Evolutionary conservation across 2,113 vertebrate species (phyloP), one percentile per base, ranked within the genome.

Genomic region (Eleginops maclovinus): DNA sequence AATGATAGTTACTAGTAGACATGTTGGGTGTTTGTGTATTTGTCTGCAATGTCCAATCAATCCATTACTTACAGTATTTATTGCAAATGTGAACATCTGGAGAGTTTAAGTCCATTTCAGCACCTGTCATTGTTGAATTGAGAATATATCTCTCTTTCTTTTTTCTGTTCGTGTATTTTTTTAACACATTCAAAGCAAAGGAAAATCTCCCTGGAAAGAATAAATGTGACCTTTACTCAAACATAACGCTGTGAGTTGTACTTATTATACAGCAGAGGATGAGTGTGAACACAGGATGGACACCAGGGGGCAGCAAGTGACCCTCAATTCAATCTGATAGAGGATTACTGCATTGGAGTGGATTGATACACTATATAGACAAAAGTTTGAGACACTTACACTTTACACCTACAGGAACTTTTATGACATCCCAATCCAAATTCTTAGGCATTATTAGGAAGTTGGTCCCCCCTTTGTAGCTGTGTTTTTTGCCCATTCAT

Each of bases 151-250:
- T 85, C 12, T 59, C 17, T 17, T 67, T 67, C 59, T 74, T 79
- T 31, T 55, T 59, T 81, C 68, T 81, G 81, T 79, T 63, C 28
- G 17, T 90, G 81, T 46, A 70, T 94, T 93, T 93, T n/a, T 93
- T 72, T 85, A 90, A 89, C 84, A 84, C 61, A 62, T 82, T 83
- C 16, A 81, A 36, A 80, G 77, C 49, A 15, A 58, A 85, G 43
- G 22, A 69, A 67, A 67, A 19, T 62, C 75, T 64, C 83, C 84
- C 74, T 75, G 81, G 71, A 91, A 74, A 87, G 22, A 94, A 94
- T 94, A 94, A 95, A 94, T 61, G 75, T 86, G 72, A 85, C 64
- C 64, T 92, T 91, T 82, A 84, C 82, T 82, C 49, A 72, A 85
- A 85, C 46, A 13, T 51, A 12, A 21, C 47, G 15, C 9, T 55